Evolutionary conservation across 2,113 vertebrate species (phyloP).

Genomic region (Nesogale talazaci): DNA sequence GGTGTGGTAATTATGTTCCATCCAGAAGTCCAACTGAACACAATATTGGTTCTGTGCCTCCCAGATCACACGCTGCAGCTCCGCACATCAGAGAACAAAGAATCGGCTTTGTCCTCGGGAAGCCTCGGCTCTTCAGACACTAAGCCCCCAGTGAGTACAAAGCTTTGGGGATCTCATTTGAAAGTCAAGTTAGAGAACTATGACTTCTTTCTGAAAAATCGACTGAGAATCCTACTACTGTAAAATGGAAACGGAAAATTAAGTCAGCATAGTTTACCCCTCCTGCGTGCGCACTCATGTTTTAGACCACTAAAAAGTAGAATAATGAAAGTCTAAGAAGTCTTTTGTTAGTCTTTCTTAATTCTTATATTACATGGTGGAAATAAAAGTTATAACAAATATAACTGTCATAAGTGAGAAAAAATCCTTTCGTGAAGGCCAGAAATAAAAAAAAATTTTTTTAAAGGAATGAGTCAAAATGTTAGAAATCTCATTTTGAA

Average conservation of each 20-base stretch:
- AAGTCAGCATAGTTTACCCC: not conserved
- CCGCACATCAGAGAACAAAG: slow-evolving; percentile 16
- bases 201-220: slow-evolving; percentile 2
- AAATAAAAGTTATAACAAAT: slow-evolving; percentile 36
- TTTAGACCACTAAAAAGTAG: not conserved
- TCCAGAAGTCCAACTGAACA: slow-evolving; percentile 61
- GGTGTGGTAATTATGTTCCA: slow-evolving; percentile 77
- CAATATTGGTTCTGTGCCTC: slow-evolving; percentile 69
- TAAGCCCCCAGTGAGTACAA: not conserved
- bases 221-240: not conserved
- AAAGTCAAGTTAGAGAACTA: not conserved
- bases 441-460: not conserved
- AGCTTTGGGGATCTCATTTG: not conserved
- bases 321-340: not conserved
- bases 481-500: slow-evolving; percentile 50
- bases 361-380: not conserved
- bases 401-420: slow-evolving; percentile 38
- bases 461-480: slow-evolving; percentile 50
- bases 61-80: not conserved
- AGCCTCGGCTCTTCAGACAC: not conserved
- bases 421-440: not conserved
- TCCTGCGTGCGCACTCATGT: not conserved
- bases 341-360: slow-evolving; percentile 40
- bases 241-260: slow-evolving; percentile 37
- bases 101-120: slow-evolving; percentile 44